Evolutionary conservation across 2,113 vertebrate genomes (phyloP), one percentile per base, ranked within the genome.

Genomic region (Burhinus oedicnemus): DNA sequence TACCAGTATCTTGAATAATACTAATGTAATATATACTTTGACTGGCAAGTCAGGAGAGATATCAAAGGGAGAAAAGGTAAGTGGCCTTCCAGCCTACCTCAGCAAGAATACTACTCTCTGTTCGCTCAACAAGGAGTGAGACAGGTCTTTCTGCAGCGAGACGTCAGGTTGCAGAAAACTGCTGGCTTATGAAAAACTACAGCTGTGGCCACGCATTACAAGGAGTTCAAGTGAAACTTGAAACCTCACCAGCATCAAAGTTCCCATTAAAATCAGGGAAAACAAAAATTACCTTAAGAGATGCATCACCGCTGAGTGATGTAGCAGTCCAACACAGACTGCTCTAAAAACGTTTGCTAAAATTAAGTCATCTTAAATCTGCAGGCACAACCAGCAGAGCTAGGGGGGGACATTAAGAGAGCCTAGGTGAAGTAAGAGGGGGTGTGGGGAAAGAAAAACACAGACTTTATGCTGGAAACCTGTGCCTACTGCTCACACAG

Each of bases 11-110:
- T 97, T 99, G 97, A 99, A 98, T 79, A 97, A 69, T 42, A 98
- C 90, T 2, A 76, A 98, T 23, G 55, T 97, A 18, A 98, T 99
- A 97, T 99, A 99, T 69, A 99, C 99, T 13, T 88, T 99, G 96
- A 99, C 99, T 0, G 99, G 99, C 45, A 99, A 98, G 91, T 86
- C 98, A 3, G 99, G 97, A 29, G 98, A 99, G 88, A 89, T 98
- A 17, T 97, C 98, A 92, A 97, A 62, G 3, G 95, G 90, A 25
- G 98, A 98, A 55, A 96, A 97, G 97, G 99, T 99, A 89, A 98
- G 96, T 22, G 14, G 7, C 5, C 49, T 90, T 92, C 77, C 11
- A 72, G 21, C 61, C 9, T 44, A 5, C 15, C 23, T 62, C 26
- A 77, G 21, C 42, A 87, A 49, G 22, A 42, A 21, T 2, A 19